phyloP scores from a whole-genome alignment of 1,140 invertebrate species.

The Samia ricini region DNA sequence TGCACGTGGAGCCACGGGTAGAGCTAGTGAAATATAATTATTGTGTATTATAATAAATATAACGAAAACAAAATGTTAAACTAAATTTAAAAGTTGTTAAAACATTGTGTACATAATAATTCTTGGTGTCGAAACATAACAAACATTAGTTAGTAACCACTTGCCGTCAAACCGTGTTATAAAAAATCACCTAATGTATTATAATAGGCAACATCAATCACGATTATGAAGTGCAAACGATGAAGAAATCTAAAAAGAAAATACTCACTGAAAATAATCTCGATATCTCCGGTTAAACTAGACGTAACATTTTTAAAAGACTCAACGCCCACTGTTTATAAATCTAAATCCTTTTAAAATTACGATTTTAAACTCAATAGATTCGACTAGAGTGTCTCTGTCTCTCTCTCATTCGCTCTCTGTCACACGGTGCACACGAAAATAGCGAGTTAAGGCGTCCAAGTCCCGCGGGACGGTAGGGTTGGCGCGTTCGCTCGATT shows the following conservation, averaged over 20 bases:
- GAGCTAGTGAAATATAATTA: no score
- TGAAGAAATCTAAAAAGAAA: background rate
- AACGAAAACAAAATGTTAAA: background rate
- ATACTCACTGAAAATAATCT: background rate
- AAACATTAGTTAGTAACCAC: background rate
- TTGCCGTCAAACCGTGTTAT: background rate
- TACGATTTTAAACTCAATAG: slow-evolving; percentile 6
- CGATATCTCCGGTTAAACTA: background rate
- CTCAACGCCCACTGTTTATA: background rate
- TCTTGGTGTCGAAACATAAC: background rate
- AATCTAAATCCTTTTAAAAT: slow-evolving; percentile 10
- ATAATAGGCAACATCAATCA: background rate
- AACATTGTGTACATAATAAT: background rate
- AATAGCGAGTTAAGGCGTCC: slow-evolving; percentile 7
- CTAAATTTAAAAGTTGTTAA: background rate
- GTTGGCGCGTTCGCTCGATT: background rate
- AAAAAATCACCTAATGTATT: background rate
- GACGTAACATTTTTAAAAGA: background rate
- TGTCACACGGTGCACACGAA: background rate
- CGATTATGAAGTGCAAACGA: background rate
- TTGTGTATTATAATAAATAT: no score
- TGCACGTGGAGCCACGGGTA: no score
- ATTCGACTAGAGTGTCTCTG: slow-evolving; percentile 3
- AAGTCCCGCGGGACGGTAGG: slow-evolving; percentile 3
- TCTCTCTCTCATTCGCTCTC: background rate